phyloP scores from a whole-genome alignment of 2,888 invertebrate genomes.

The Caenorhabditis doughertyi region DNA sequence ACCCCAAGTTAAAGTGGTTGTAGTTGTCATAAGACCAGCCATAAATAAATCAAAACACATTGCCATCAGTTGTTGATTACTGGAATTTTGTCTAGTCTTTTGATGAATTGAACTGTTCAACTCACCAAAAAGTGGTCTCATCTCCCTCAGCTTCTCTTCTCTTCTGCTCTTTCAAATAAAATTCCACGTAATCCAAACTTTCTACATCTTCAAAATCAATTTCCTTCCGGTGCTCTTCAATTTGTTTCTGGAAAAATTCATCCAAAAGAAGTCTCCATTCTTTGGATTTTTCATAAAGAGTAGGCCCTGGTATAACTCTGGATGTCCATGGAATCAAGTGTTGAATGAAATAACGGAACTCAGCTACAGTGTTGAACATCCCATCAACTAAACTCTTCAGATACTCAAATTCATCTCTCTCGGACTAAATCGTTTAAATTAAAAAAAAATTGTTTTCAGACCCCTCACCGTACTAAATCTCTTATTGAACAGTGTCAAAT shows the following conservation, averaged over 20 bases:
- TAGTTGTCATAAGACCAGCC: constrained; percentile 61
- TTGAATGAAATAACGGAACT: constrained; percentile 22
- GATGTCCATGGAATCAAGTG: constrained; percentile 24
- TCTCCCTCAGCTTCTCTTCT: constrained; percentile 52
- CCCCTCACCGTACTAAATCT: constrained; percentile 12
- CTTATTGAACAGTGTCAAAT: constrained; percentile 48
- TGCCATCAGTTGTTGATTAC: constrained; percentile 51
- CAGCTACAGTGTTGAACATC: not conserved
- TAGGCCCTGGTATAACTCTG: not conserved
- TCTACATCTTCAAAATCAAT: constrained; percentile 48
- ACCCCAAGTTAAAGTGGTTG: constrained; percentile 62
- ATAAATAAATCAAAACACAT: constrained; percentile 30
- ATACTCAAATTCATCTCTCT: constrained; percentile 11
- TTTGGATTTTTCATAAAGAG: not conserved
- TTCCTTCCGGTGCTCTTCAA: constrained; percentile 33
- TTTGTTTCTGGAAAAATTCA: constrained; percentile 19
- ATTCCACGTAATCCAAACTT: constrained; percentile 61
- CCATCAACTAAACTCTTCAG: constrained; percentile 18
- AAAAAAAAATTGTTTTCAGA: not conserved
- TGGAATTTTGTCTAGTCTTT: constrained; percentile 4
- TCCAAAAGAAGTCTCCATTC: not conserved
- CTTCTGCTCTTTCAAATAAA: constrained; percentile 66
- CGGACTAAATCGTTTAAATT: not conserved
- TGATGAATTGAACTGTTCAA: too few species aligned
- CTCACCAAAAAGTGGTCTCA: constrained; percentile 17